Conservation (phyloP, 2,888 invertebrate genomes). For the Mythimna pallens region DNA sequence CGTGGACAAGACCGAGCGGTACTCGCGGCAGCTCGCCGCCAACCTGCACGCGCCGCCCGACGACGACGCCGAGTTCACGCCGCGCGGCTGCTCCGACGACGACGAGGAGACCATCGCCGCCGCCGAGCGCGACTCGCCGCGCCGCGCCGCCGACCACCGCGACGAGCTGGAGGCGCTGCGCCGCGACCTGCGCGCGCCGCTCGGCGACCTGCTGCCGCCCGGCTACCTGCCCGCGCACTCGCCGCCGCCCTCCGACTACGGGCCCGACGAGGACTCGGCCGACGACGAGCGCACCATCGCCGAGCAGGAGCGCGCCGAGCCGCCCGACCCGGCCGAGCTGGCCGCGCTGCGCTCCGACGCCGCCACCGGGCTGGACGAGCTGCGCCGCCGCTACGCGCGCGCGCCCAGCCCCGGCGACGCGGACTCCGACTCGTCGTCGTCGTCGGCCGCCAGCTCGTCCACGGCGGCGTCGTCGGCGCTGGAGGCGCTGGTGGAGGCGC, state of each 20-base stretch:
- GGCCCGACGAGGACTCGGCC: constrained; percentile 92
- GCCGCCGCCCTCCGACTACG: constrained; percentile 93
- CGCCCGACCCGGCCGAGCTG: constrained; percentile 92
- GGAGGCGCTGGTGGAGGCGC: constrained; percentile 68
- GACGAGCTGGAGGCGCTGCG: constrained; percentile 96
- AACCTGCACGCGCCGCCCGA: constrained; percentile 91
- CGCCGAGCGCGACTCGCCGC: constrained; percentile 93
- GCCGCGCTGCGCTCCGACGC: constrained; percentile 94
- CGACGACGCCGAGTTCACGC: constrained; percentile 95
- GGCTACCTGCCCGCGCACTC: constrained; percentile 93
- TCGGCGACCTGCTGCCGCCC: constrained; percentile 96
- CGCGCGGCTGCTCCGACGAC: constrained; percentile 93
- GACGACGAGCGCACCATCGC: constrained; percentile 90
- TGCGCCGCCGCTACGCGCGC: constrained; percentile 93
- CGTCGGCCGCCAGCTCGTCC: constrained; percentile 56
- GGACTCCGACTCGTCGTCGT: constrained; percentile 62
- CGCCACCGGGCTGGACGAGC: constrained; percentile 95
- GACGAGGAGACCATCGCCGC: constrained; percentile 98
- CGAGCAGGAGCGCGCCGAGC: constrained; percentile 92
- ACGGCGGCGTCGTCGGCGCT: constrained; percentile 75
- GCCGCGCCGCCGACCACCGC: constrained; percentile 83
- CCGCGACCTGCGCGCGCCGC: constrained; percentile 96
- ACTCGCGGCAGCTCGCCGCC: constrained; percentile 97
- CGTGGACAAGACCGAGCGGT: constrained; percentile 99
- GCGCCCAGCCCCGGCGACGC: constrained; percentile 50